Evolutionary conservation across 92 coral and sea anemone species (phyloP), one percentile per base, ranked within the genome.

Genomic region (Meandrina meandrites): DNA sequence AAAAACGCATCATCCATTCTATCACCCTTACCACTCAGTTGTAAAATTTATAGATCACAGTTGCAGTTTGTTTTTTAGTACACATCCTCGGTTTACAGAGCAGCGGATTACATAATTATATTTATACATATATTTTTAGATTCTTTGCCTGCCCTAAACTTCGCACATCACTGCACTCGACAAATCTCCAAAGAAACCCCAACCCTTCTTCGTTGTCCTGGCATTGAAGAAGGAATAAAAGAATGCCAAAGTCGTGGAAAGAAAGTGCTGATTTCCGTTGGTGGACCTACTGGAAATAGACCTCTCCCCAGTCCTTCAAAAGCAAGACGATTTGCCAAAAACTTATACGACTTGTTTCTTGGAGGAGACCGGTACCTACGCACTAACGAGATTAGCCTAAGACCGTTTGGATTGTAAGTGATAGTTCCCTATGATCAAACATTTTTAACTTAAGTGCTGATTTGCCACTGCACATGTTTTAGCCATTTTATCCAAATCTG

Each of bases 371-470:
- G 34, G n/a, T n/a, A n/a, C n/a, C n/a, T n/a, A 24, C 50, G 19
- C 3, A 12, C 34, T 9, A 22, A 35, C 8, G 18, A 76, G 60
- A 21, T 60, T 4, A 22, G 67, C n/a, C n/a, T 87, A n/a, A 68
- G 90, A 50, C 86, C 90, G 10, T 87, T 87, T 79, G 90, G 90
- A 87, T 64, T 21, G 90, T 81, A 73, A 48, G 69, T 14, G 2
- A 62, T 62, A 62, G 2, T 40, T 40, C 45, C 45, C 45, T 40
- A 40, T 6, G 3, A 2, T 40, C 45, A 40, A 40, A 40, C 45
- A 40, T 40, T 2, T 40, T 40, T 40, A 40, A 40, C 45, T 2
- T 40, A 40, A 40, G 45, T 40, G 45, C 45, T 40, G 45, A 40
- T 2, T 40, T 40, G 2, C 45, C 45, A 40, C 45, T 40, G 45